Evolutionary conservation across 1,140 invertebrate genomes (phyloP).

Genomic region (Nebria ingens): DNA sequence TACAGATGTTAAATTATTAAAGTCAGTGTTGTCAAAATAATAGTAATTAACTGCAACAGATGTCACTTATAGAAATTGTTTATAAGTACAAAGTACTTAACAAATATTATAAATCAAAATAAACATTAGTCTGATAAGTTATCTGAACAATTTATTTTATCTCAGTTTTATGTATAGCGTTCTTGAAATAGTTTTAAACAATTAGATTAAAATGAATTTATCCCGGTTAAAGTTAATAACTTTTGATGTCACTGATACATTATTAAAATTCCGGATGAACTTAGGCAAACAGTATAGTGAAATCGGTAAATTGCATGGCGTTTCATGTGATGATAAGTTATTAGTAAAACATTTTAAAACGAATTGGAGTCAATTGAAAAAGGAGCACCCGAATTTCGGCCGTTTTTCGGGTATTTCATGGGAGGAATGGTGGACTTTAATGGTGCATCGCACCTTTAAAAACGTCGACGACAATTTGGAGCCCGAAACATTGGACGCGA

Average conservation of each 20-base stretch:
- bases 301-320: constrained; percentile 55
- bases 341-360: constrained; percentile 52
- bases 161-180: no score
- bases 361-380: constrained; percentile 49
- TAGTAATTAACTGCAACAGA: no score
- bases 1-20: no score
- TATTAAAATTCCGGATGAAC: constrained; percentile 56
- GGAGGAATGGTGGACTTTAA: constrained; percentile 68
- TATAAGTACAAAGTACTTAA: no score
- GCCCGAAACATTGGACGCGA: constrained; percentile 37
- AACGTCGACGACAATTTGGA: constrained; percentile 35
- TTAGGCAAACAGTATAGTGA: constrained; percentile 65
- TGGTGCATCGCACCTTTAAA: constrained; percentile 55
- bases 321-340: constrained; percentile 44
- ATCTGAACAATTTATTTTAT: no score
- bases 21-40: no score
- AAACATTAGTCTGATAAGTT: no score
- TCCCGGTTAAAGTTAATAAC: constrained; percentile 55
- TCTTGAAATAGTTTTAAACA: no score
- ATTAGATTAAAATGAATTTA: no score
- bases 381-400: constrained; percentile 73
- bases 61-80: no score
- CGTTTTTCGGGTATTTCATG: constrained; percentile 52
- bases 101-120: no score
- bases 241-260: constrained; percentile 79